Evolutionary conservation across 1,140 invertebrate species (phyloP), one percentile per base, ranked within the genome.

Genomic region (Agrypnia vestita): DNA sequence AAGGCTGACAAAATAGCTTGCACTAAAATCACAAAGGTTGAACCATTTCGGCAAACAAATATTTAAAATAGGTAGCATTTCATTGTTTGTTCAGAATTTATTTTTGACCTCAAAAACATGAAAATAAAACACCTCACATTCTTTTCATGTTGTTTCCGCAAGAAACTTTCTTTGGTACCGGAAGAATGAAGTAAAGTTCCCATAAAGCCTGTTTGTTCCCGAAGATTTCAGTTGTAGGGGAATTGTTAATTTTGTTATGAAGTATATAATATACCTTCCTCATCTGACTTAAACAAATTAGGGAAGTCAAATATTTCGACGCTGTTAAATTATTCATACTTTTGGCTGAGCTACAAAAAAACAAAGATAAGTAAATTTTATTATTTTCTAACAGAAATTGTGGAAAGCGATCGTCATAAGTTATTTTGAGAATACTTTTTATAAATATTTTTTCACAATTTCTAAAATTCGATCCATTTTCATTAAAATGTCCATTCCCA

Each of bases 191-290:
- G 49, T 3, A 51, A 51, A 51, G 6, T 11, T 0, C 15, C 8
- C 25, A 62, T 8, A 62, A 21, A 25, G 21, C 19, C 59, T 25
- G 25, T 11, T 62, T 62, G 59, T 62, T 62, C 25, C 59, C 25
- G 19, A 15, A 35, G 59, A 62, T 62, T 62, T 62, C 59, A 25
- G 17, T 25, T 62, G 62, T 77, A 77, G 75, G n/a, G 44, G 17
- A 59, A 64, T 67, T 77, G 75, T 77, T 77, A 77, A 77, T 61
- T 64, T 67, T 17, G 25, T 76, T 76, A 62, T 10, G 44, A 77
- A 47, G 46, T 35, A 75, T 44, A 43, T 12, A 59, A 21, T 21
- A 75, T 56, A 56, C 53, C 53, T 44, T 25, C 55, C 72, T 13
- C 13, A 21, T n/a, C n/a, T 6, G 59, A n/a, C 19, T 17, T 67